Evolutionary conservation across 2,113 vertebrate species (phyloP).

Genomic region (Platysternon megacephalum): DNA sequence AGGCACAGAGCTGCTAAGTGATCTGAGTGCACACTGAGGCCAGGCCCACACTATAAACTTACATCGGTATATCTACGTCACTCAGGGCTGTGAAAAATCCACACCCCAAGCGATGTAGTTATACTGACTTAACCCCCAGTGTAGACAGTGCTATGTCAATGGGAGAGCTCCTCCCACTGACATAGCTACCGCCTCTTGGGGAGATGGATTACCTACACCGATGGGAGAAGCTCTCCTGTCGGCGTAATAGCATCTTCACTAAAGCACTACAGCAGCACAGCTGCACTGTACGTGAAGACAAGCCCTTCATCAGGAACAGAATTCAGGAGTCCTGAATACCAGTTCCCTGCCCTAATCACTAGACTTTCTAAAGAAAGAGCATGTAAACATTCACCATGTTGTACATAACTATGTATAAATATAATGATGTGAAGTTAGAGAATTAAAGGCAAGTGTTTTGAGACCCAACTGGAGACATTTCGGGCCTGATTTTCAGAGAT

Average conservation of each 20-base stretch:
- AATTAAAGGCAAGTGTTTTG: background rate
- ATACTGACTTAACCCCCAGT: background rate
- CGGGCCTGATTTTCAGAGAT: slow-evolving; percentile 19
- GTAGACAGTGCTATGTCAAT: background rate
- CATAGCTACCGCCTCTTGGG: background rate
- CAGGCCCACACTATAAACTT: background rate
- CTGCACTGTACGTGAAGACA: too few relatives aligned
- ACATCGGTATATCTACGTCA: background rate
- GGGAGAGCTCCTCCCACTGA: background rate
- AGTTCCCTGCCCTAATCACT: background rate
- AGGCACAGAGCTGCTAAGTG: background rate
- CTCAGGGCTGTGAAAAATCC: background rate
- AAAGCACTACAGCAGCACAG: background rate
- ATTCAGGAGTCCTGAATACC: background rate
- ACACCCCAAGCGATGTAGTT: background rate
- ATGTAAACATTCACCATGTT: background rate
- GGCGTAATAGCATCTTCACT: background rate
- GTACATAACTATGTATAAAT: background rate
- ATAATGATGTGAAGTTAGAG: background rate
- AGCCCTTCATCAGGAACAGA: background rate
- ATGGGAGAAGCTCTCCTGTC: background rate
- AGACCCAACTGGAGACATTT: background rate
- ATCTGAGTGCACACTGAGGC: background rate
- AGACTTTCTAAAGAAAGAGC: background rate
- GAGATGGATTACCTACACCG: background rate